A percentile compares a stretch with the other conserved stretches of the same genome.
These are phyloP conservation scores for Cyrtodaria siliqua DNA, from an alignment of 2,888 invertebrate species.

Conservation along the genomic window DNA sequence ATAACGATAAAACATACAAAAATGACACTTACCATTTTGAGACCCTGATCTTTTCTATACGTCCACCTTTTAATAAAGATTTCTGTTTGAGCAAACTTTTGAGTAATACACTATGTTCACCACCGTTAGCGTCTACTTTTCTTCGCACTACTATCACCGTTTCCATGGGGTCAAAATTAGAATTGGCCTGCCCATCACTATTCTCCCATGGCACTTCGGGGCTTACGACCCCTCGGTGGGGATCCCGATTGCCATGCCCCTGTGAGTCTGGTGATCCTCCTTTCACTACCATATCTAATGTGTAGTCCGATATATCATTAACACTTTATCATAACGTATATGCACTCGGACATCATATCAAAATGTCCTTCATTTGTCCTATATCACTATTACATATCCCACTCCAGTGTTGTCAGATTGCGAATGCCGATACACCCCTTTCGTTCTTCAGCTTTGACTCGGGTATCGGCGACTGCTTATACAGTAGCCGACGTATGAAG, in stretches of 20 bases:
- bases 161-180: slow-evolving; percentile 58
- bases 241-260: slow-evolving; percentile 39
- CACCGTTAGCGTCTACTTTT: slow-evolving; percentile 38
- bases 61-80: slow-evolving; percentile 45
- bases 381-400: background rate
- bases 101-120: slow-evolving; percentile 56
- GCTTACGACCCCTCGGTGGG: slow-evolving; percentile 43
- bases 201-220: slow-evolving; percentile 54
- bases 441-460: no score
- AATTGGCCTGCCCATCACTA: slow-evolving; percentile 43
- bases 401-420: background rate
- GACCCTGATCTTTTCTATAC: slow-evolving; percentile 70
- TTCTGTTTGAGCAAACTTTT: slow-evolving; percentile 65
- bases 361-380: background rate
- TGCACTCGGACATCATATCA: no score
- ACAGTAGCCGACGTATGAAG: no score
- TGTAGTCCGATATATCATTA: no score
- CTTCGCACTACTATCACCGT: slow-evolving; percentile 62
- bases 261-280: slow-evolving; percentile 38
- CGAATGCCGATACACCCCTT: no score
- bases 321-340: no score
- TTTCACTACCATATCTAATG: slow-evolving; percentile 52
- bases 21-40: slow-evolving; percentile 63
- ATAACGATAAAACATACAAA: no score
- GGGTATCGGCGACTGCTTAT: no score